Evolutionary conservation across 2,888 invertebrate genomes (phyloP).

Genomic region (Helobdella robusta): DNA sequence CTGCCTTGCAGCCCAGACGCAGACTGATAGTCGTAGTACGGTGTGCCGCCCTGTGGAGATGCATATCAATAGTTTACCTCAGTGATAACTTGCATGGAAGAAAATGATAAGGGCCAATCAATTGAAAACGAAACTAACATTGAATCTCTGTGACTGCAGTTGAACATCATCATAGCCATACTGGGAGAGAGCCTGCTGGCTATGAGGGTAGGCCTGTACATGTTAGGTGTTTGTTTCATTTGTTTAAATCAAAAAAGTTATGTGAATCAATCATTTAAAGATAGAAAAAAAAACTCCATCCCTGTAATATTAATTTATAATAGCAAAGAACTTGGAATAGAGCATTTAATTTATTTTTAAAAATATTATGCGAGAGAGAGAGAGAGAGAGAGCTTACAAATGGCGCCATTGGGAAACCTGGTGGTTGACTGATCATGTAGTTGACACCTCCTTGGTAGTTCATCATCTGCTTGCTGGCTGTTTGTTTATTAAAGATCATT

Average conservation of each 20-base stretch:
- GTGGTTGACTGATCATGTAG: conserved; percentile 28
- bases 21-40: conserved; percentile 20
- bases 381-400: conserved; percentile 22
- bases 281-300: not conserved
- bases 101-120: not conserved
- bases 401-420: conserved; percentile 28
- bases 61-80: too few relatives aligned
- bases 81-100: too few relatives aligned
- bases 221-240: not conserved
- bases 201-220: conserved; percentile 21
- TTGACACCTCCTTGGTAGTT: conserved; percentile 9
- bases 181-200: conserved; percentile 23
- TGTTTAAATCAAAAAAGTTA: too few relatives aligned
- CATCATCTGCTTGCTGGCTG: conserved; percentile 21
- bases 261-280: too few relatives aligned
- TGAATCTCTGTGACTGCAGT: conserved; percentile 22
- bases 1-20: conserved; percentile 12
- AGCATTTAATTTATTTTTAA: too few relatives aligned
- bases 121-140: not conserved
- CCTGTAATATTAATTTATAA: not conserved
- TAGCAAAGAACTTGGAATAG: too few relatives aligned
- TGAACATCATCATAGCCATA: conserved; percentile 27
- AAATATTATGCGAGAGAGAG: not conserved
- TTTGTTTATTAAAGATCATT: too few relatives aligned
- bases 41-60: conserved; percentile 4